phyloP scores from a whole-genome alignment of 23 tunicate genomes.

The Halocynthia roretzi region DNA sequence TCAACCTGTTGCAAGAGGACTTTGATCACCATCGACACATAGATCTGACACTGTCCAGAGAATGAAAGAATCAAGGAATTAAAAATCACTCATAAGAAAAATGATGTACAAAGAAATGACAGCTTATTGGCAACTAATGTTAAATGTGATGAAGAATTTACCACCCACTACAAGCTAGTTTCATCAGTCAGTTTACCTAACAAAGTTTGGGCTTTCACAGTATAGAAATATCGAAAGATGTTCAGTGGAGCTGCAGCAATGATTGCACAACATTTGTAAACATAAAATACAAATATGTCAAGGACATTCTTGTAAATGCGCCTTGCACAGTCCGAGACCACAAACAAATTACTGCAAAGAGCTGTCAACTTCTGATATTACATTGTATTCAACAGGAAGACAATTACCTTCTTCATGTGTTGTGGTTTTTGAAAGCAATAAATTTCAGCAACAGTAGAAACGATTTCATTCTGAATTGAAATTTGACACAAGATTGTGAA shows the following conservation, averaged over 20 bases:
- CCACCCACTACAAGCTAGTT: background rate
- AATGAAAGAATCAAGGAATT: background rate
- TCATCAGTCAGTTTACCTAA: no score
- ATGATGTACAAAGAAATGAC: background rate
- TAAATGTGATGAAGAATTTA: background rate
- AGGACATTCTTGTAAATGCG: no score
- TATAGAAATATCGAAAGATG: no score
- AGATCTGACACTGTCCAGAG: slow-evolving; percentile 39
- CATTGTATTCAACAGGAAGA: background rate
- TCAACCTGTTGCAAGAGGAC: slow-evolving; percentile 25
- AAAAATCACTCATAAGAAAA: background rate
- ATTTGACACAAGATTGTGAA: background rate
- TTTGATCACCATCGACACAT: slow-evolving; percentile 46
- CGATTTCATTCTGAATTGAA: slow-evolving; percentile 38
- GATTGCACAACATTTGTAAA: no score
- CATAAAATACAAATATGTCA: no score
- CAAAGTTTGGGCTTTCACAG: no score
- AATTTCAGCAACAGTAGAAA: slow-evolving; percentile 25
- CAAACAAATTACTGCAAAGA: background rate
- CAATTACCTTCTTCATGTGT: slow-evolving; percentile 11
- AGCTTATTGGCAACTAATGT: background rate
- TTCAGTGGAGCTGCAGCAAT: no score
- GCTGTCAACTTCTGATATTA: background rate
- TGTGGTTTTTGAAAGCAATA: slow-evolving; percentile 67
- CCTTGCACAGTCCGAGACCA: no score